Evolutionary conservation across 2,113 vertebrate genomes (phyloP).

Genomic region (Phyllostomus hastatus): DNA sequence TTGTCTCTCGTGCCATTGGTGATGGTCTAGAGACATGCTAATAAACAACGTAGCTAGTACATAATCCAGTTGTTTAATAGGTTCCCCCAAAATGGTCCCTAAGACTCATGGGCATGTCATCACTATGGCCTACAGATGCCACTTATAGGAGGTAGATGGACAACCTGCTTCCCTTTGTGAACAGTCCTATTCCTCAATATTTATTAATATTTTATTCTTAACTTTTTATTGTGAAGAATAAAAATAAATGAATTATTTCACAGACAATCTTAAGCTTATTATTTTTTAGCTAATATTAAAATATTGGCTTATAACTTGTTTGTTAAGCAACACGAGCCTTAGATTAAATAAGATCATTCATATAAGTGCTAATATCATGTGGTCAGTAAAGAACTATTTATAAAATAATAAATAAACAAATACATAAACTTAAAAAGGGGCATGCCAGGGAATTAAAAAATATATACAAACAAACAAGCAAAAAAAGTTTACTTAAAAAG

Average conservation of each 20-base stretch:
- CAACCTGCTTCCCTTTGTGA: neutral
- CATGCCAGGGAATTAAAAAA: neutral
- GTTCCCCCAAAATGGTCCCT: neutral
- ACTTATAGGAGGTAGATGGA: neutral
- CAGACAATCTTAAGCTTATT: neutral
- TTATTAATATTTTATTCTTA: neutral
- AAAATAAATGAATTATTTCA: neutral
- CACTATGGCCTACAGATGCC: neutral
- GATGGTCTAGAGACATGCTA: neutral
- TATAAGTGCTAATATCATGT: too few species aligned
- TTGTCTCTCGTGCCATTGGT: fast-evolving
- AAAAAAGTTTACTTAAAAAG: neutral
- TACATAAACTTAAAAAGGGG: neutral
- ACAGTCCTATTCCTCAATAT: neutral
- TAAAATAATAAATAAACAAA: neutral
- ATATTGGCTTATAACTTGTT: neutral
- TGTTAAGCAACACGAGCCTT: neutral
- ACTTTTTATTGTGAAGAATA: neutral
- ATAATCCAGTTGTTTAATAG: neutral
- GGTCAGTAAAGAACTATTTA: neutral
- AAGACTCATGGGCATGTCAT: neutral
- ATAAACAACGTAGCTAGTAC: neutral
- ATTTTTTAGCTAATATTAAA: neutral
- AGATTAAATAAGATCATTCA: neutral
- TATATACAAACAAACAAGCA: neutral